Base-by-base conservation (phyloP, 1,140 invertebrate genomes). In the Mizuhopecten yessoensis region DNA sequence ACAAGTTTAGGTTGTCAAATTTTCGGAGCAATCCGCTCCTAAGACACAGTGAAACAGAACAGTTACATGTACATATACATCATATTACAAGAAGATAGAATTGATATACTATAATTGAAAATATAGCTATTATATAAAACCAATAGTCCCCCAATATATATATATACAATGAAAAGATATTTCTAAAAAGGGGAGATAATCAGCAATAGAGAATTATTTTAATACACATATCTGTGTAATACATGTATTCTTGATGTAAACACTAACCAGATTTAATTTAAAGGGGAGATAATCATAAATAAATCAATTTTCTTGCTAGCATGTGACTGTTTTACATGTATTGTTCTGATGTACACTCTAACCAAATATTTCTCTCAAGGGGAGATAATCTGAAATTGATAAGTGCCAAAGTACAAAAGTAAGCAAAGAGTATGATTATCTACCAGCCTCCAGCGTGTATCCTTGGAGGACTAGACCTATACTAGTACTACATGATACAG, bases 331-430 rank as follows among this genome's bases (percentile, higher is more conserved):
- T 17, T 75, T 75, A 75, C 57, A 75, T 39, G 36, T 39, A 5
- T 29, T 5, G n/a, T 5, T 3, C n/a, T n/a, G n/a, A n/a, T 9
- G 29, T 29, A 75, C 57, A 75, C 2, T 29, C 3, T 1, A 29
- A 75, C n/a, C 57, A 75, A n/a, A n/a, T 75, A 75, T 29, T 75
- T 75, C 15, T 75, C 57, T 75, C 23, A 75, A 75, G 57, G 57
- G 57, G 57, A 75, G n/a, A 75, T 29, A 75, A 29, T 75, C 57
- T 29, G 23, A 75, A 29, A 75, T n/a, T 75, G 57, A 29, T 7
- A 75, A 29, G 57, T 75, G 23, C 5, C 23, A 11, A 3, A 75
- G 57, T 75, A 75, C 57, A 75, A 75, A 75, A 29, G 57, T 75
- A 75, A 75, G 29, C n/a, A 75, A 29, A 17, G n/a, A n/a, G 57